Evolutionary conservation across 2,113 vertebrate genomes (phyloP).

Genomic region (Sinocyclocheilus anshuiensis): DNA sequence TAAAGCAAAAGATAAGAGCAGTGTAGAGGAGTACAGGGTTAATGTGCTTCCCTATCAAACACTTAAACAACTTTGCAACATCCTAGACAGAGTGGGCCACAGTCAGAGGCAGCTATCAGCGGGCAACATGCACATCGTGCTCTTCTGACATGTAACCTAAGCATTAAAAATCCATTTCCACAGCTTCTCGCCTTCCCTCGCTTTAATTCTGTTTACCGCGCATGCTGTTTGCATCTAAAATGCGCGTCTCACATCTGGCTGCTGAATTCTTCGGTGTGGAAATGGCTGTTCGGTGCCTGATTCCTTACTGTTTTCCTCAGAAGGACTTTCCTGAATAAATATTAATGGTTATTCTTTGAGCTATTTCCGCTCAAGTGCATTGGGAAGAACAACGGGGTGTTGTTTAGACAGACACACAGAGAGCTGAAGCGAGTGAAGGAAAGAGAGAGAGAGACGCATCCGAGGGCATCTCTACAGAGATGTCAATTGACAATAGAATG

Average conservation of each 20-base stretch:
- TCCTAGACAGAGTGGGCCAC: slow-evolving; percentile 6
- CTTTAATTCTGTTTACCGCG: slow-evolving; percentile 54
- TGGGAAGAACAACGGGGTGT: slow-evolving; percentile 64
- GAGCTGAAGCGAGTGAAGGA: slow-evolving; percentile 24
- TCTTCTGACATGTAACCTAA: slow-evolving; percentile 55
- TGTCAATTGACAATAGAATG: slow-evolving; percentile 61
- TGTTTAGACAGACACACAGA: slow-evolving; percentile 60
- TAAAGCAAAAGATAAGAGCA: neutral
- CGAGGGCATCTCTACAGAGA: slow-evolving; percentile 50
- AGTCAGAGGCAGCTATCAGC: slow-evolving; percentile 41
- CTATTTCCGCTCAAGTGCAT: slow-evolving; percentile 55
- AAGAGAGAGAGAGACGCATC: slow-evolving; percentile 35
- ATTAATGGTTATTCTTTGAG: slow-evolving; percentile 65
- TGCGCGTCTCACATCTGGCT: slow-evolving; percentile 22
- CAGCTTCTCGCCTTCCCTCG: slow-evolving; percentile 48
- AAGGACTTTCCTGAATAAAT: slow-evolving; percentile 67
- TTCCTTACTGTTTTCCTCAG: slow-evolving; percentile 53
- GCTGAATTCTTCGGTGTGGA: neutral
- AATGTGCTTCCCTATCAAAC: slow-evolving; percentile 24
- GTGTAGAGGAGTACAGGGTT: slow-evolving; percentile 9
- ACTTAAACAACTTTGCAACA: slow-evolving; percentile 30
- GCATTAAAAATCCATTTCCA: slow-evolving; percentile 68
- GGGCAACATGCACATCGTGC: slow-evolving; percentile 50
- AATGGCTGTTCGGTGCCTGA: slow-evolving; percentile 50
- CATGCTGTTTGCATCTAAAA: slow-evolving; percentile 56